A percentile compares a stretch with the other conserved stretches of the same genome.
phyloP scores from a whole-genome alignment of 2,797 vertebrate species.

The Poecilia velifera region DNA sequence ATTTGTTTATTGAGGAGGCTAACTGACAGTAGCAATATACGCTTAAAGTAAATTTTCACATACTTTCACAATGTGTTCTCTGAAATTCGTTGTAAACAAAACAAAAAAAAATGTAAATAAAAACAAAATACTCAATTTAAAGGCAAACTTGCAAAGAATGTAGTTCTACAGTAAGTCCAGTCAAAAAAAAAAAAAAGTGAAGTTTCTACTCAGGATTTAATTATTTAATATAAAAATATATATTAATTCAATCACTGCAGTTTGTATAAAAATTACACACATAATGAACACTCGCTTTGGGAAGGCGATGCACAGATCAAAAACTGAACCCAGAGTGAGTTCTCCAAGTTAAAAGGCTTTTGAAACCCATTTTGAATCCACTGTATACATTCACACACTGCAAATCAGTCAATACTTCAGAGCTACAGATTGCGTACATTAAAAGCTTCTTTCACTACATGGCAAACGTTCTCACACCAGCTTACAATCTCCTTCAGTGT shows the following conservation, averaged over 20 bases:
- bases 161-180: neutral
- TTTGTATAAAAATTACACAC: neutral
- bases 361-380: neutral
- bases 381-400: constrained; percentile 7
- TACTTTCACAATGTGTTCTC: no score
- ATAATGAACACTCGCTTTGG: neutral
- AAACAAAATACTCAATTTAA: neutral
- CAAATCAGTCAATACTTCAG: neutral
- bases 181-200: neutral
- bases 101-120: neutral
- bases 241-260: neutral
- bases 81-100: neutral
- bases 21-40: no score
- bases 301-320: neutral
- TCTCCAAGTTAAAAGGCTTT: neutral
- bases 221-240: neutral
- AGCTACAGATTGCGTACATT: neutral
- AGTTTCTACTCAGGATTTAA: neutral
- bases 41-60: no score
- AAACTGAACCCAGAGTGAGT: neutral
- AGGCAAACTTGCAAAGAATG: neutral
- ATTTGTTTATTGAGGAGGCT: neutral
- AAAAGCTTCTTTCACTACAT: neutral
- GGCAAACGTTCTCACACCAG: neutral
- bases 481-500: neutral